These are phyloP conservation scores for Pycnomerus fuliginosus DNA, from an alignment of 2,888 invertebrate species.

Conservation along the genomic window DNA sequence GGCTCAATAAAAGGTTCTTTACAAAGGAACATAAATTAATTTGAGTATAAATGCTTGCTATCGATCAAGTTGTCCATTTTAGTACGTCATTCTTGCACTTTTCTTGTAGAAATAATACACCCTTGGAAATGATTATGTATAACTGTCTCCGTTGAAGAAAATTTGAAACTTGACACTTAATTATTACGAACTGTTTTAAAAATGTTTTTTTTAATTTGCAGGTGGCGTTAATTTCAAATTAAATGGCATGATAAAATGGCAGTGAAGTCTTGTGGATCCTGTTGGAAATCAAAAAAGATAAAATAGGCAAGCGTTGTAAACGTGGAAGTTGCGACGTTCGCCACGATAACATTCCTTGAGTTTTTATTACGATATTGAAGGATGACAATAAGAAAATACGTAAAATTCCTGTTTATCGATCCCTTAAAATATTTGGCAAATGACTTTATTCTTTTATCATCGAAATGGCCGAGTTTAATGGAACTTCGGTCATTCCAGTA, in stretches of 20 bases:
- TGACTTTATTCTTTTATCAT: constrained; percentile 21
- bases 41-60: constrained; percentile 20
- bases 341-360: constrained; percentile 14
- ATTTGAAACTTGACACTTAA: too few species aligned
- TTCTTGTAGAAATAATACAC: constrained; percentile 8
- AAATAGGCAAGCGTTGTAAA: constrained; percentile 13
- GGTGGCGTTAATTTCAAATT: too few species aligned
- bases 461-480: constrained; percentile 22
- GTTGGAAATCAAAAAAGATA: constrained; percentile 12
- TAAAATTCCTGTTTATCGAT: constrained; percentile 6
- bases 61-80: too few species aligned
- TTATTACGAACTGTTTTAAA: too few species aligned
- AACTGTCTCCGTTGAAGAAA: too few species aligned
- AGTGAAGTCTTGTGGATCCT: background rate
- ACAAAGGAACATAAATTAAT: constrained; percentile 22
- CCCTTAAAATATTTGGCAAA: constrained; percentile 6
- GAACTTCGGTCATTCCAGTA: constrained; percentile 32
- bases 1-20: constrained; percentile 21
- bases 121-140: too few species aligned
- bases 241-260: background rate
- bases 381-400: constrained; percentile 17
- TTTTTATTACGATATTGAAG: constrained; percentile 4
- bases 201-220: too few species aligned
- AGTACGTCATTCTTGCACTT: constrained; percentile 17
- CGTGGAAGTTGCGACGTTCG: constrained; percentile 10